Base-by-base conservation (phyloP, 2,113 vertebrate genomes). In the Chlamydotis undulata region DNA sequence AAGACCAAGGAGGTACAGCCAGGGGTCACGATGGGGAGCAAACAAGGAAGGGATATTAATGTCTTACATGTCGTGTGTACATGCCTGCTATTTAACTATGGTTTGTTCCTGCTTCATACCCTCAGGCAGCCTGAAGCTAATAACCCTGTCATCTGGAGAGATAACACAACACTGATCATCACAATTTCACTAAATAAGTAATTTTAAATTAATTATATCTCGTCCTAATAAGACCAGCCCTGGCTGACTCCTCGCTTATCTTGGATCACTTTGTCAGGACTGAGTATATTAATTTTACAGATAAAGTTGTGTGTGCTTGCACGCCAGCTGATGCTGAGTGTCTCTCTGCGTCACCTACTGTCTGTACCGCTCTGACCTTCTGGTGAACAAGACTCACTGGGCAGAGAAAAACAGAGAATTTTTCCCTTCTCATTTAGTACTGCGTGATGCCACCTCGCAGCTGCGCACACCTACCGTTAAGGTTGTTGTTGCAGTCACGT, bases 201-300 rank as follows among this genome's bases (percentile, higher is more conserved):
- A 93, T 96, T 97, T 96, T 14, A 93, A 97, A 93, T 97, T 97
- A 97, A 97, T 97, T 94, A 69, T 71, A 79, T 79, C 25, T 14
- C 53, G 56, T 82, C 65, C 94, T 87, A 71, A 64, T 92, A 97
- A 93, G 73, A 97, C 76, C 82, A 94, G 69, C 85, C 83, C 83
- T 75, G 61, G 75, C 53, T 93, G 93, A 83, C 89, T 96, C 61
- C 83, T 79, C 26, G 21, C 19, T 95, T 90, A 67, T 89, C 79
- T 89, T 59, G 68, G 89, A 94, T 97, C 77, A 91, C 75, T 61
- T 39, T 87, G 17, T 88, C 83, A 81, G 52, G 55, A 91, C 61
- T 47, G 76, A 87, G 90, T 80, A 76, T 57, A 89, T 92, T 78
- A 76, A 76, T 70, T 85, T 86, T 71, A 43, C 31, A 88, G 93